Conservation (phyloP, 2,113 vertebrate species). For the Origma solitaria region DNA sequence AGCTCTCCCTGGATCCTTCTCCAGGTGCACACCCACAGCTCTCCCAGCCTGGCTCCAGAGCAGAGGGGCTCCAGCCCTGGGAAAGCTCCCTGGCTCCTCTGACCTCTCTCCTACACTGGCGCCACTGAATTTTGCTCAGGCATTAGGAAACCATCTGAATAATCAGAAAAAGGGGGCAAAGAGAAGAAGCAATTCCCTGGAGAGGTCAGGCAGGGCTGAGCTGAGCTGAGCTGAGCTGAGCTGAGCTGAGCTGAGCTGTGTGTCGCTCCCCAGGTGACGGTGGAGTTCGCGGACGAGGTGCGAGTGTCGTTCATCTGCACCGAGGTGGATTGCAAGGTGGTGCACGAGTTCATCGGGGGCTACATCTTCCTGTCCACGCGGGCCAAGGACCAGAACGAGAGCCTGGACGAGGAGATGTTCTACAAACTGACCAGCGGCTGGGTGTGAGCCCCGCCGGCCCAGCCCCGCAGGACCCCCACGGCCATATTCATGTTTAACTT, state of each 20-base stretch:
- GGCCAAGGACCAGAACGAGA: slow-evolving; percentile 98
- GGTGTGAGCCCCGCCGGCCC: slow-evolving; percentile 78
- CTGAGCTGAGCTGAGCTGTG: background rate
- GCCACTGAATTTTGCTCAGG: accelerated
- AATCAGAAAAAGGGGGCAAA: accelerated
- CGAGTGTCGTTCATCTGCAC: slow-evolving; percentile 92
- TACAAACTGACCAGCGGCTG: slow-evolving; percentile 99
- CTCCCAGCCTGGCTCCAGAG: background rate
- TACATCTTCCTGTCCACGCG: slow-evolving; percentile 98
- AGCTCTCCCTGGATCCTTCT: background rate
- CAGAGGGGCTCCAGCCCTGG: background rate
- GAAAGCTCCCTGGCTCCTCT: too few species aligned
- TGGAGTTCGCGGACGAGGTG: slow-evolving; percentile 95
- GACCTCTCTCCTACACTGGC: accelerated
- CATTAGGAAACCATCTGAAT: accelerated
- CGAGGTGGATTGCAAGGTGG: slow-evolving; percentile 97
- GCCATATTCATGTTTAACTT: slow-evolving; percentile 72
- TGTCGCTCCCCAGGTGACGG: slow-evolving; percentile 81
- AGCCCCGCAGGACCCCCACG: slow-evolving; percentile 5
- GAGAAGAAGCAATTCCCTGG: accelerated
- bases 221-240: too few species aligned
- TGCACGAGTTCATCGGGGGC: slow-evolving; percentile 97
- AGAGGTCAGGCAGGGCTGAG: accelerated
- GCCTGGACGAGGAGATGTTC: slow-evolving; percentile 99
- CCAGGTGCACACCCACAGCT: accelerated